phyloP scores from a whole-genome alignment of 2,797 vertebrate species.

The Apodemus agrarius region DNA sequence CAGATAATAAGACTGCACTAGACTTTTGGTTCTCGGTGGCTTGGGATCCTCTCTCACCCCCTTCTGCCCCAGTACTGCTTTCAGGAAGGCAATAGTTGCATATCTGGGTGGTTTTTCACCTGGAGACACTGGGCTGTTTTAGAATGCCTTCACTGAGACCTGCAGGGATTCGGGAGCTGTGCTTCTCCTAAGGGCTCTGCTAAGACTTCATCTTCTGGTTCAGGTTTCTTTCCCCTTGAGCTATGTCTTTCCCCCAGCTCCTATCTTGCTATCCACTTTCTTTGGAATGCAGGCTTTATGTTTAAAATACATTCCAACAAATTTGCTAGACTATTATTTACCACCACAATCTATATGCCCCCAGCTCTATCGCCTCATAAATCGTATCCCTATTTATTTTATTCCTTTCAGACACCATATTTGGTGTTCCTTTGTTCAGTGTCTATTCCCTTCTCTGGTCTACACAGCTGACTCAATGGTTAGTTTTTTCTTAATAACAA shows the following conservation, averaged over 20 bases:
- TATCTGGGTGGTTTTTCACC: neutral
- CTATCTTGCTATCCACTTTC: neutral
- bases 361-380: neutral
- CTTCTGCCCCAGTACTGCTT: neutral
- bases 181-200: neutral
- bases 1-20: neutral
- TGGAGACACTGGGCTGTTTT: neutral
- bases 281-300: constrained; percentile 18
- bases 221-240: neutral
- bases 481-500: neutral
- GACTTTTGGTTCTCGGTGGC: neutral
- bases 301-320: neutral
- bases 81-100: neutral
- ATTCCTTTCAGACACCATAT: neutral
- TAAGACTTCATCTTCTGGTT: neutral
- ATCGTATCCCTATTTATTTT: neutral
- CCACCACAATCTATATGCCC: neutral
- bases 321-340: neutral
- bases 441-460: neutral
- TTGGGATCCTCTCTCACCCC: neutral
- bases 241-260: neutral
- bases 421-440: neutral
- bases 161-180: neutral
- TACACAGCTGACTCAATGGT: neutral
- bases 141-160: neutral